phyloP scores from a whole-genome alignment of 1,140 invertebrate species.

The Lepidostoma basale region DNA sequence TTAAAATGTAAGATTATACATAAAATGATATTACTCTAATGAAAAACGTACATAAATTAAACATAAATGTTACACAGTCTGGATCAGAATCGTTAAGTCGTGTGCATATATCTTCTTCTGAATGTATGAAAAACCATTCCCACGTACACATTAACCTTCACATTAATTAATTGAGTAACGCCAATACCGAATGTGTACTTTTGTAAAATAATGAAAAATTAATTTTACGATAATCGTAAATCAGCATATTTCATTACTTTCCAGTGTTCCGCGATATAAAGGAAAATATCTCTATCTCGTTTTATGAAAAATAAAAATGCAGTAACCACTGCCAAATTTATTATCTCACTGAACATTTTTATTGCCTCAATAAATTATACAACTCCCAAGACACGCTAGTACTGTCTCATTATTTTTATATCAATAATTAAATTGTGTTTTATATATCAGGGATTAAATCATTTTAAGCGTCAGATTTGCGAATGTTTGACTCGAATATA shows the following conservation, averaged over 20 bases:
- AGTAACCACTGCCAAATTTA: constrained; percentile 4
- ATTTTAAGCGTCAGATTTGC: not conserved
- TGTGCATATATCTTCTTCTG: too few relatives aligned
- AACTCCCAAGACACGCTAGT: not conserved
- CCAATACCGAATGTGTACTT: too few relatives aligned
- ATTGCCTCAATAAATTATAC: constrained; percentile 4
- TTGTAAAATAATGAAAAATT: too few relatives aligned
- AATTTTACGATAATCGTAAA: not conserved
- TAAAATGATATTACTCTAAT: too few relatives aligned
- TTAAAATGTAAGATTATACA: too few relatives aligned
- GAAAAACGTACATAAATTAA: too few relatives aligned
- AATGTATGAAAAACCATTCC: too few relatives aligned
- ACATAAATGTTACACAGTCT: too few relatives aligned
- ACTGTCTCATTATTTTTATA: constrained; percentile 21
- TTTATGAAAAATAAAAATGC: not conserved
- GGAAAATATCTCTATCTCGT: not conserved
- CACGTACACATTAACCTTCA: too few relatives aligned
- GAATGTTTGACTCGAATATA: not conserved
- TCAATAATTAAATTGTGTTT: constrained; percentile 16
- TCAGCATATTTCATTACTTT: not conserved
- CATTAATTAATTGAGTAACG: too few relatives aligned
- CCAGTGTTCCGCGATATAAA: too few relatives aligned
- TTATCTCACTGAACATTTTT: not conserved
- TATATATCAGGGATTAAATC: constrained; percentile 2
- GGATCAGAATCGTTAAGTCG: too few relatives aligned